These are phyloP conservation scores for Machaerirhynchus nigripectus DNA, from an alignment of 2,113 vertebrate genomes.

Conservation along the genomic window DNA sequence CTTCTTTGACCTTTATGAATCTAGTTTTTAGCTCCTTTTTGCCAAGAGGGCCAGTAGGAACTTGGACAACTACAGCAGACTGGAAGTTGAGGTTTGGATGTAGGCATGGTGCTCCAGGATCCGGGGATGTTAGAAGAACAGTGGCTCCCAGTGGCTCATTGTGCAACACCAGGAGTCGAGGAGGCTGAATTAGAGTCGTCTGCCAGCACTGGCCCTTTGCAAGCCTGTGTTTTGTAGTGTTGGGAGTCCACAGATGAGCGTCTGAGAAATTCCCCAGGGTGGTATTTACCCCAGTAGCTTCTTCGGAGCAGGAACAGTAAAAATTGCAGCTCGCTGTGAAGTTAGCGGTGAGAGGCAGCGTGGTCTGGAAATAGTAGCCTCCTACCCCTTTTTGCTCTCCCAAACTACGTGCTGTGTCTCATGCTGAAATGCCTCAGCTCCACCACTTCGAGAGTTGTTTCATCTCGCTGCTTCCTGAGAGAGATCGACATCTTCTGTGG, in stretches of 20 bases:
- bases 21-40: neutral
- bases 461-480: constrained; percentile 44
- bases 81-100: neutral
- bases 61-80: neutral
- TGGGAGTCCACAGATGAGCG: neutral
- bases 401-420: constrained; percentile 51
- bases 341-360: constrained; percentile 1
- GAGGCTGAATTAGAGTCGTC: neutral
- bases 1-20: neutral
- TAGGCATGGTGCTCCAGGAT: neutral
- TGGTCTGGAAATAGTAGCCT: constrained; percentile 49
- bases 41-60: neutral
- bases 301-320: constrained; percentile 15
- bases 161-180: neutral
- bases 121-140: neutral
- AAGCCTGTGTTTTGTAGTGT: neutral
- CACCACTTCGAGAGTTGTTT: constrained; percentile 26
- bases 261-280: neutral
- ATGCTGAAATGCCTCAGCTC: constrained; percentile 43
- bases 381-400: constrained; percentile 57
- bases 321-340: neutral
- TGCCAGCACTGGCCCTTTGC: neutral
- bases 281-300: constrained; percentile 19
- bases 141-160: accelerated
- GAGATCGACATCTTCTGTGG: constrained; percentile 47